phyloP scores from a whole-genome alignment of 2,888 invertebrate genomes.

The Andrena haemorrhoa region DNA sequence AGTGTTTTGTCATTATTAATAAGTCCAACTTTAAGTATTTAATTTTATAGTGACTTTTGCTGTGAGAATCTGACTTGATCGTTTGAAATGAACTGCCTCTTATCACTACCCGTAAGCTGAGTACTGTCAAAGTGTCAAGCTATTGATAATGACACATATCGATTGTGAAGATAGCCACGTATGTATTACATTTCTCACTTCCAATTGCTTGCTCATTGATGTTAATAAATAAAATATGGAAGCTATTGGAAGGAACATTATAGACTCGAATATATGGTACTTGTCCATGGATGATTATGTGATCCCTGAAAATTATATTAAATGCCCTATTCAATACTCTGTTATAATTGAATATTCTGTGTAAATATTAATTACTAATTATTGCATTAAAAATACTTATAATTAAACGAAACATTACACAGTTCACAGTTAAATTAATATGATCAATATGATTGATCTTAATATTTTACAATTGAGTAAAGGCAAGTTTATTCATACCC shows the following conservation, averaged over 20 bases:
- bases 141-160: slow-evolving; percentile 47
- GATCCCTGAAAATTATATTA: too few species aligned
- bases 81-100: not conserved
- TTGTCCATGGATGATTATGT: not conserved
- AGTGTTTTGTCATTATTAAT: not conserved
- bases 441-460: not conserved
- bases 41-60: not conserved
- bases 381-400: not conserved
- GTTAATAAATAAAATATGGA: slow-evolving; percentile 32
- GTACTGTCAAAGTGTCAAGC: slow-evolving; percentile 21
- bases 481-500: too few species aligned
- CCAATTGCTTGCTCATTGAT: slow-evolving; percentile 23
- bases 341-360: too few species aligned
- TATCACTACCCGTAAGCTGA: slow-evolving; percentile 30
- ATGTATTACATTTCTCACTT: slow-evolving; percentile 49
- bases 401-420: not conserved
- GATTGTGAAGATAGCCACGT: slow-evolving; percentile 28
- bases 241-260: not conserved
- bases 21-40: not conserved
- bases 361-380: too few species aligned
- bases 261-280: slow-evolving; percentile 19
- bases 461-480: not conserved
- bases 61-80: not conserved
- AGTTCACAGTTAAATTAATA: too few species aligned
- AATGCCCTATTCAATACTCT: too few species aligned